These are phyloP conservation scores for Mylabris phalerata DNA, from an alignment of 1,140 invertebrate genomes.

Conservation along the genomic window DNA sequence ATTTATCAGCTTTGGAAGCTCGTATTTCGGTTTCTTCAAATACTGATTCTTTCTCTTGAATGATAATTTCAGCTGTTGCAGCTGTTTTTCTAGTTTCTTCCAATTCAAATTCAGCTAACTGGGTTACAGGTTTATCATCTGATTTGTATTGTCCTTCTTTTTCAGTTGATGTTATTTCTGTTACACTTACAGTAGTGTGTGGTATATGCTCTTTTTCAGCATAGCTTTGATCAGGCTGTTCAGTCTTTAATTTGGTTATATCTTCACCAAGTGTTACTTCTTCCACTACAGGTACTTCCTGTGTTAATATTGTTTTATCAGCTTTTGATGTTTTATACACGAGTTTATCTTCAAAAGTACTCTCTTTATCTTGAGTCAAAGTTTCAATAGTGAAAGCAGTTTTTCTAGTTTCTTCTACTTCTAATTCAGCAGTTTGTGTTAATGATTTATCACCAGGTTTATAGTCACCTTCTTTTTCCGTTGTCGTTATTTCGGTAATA, in stretches of 20 bases:
- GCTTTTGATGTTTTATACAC: neutral
- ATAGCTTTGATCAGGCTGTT: constrained; percentile 24
- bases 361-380: constrained; percentile 22
- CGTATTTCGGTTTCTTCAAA: constrained; percentile 21
- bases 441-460: constrained; percentile 6
- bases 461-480: constrained; percentile 7
- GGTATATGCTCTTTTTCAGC: constrained; percentile 35
- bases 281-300: constrained; percentile 13
- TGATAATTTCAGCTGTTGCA: constrained; percentile 43
- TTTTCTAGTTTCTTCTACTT: constrained; percentile 10
- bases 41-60: constrained; percentile 42
- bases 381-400: constrained; percentile 29
- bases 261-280: constrained; percentile 10
- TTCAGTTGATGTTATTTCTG: constrained; percentile 41
- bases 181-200: constrained; percentile 41
- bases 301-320: constrained; percentile 5
- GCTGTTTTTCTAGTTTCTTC: constrained; percentile 40
- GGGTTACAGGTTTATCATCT: constrained; percentile 34
- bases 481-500: constrained; percentile 7
- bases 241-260: constrained; percentile 26
- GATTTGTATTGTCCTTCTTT: constrained; percentile 39
- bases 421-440: constrained; percentile 4
- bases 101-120: constrained; percentile 40
- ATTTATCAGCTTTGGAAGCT: constrained; percentile 21
- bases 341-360: constrained; percentile 4